These are phyloP conservation scores for Euphonia xanthogaster DNA, from an alignment of 2,797 vertebrate genomes.

Conservation along the genomic window DNA sequence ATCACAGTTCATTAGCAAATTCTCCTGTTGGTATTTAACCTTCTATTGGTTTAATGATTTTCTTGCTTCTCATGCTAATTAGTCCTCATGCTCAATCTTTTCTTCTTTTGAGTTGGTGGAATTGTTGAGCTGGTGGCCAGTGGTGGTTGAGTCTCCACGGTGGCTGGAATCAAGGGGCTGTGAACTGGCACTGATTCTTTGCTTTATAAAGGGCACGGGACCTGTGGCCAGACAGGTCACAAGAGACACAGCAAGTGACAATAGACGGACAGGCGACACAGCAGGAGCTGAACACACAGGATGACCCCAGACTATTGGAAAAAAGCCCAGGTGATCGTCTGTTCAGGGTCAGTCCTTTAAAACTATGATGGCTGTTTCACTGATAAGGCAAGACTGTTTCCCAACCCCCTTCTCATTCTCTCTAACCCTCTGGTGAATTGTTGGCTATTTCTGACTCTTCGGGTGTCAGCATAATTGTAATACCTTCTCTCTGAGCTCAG, in stretches of 20 bases:
- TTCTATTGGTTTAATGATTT: not conserved
- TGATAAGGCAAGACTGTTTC: not conserved
- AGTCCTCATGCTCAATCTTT: not conserved
- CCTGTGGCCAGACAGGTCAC: not conserved
- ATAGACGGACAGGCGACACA: not conserved
- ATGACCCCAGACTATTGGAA: not conserved
- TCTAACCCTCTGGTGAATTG: not conserved
- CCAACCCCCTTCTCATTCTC: not conserved
- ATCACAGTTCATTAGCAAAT: fast-evolving
- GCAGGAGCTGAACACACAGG: not conserved
- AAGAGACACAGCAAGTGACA: not conserved
- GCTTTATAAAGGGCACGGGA: not conserved
- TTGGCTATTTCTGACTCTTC: not conserved
- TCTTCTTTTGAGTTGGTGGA: not conserved
- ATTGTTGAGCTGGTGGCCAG: not conserved
- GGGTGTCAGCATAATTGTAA: not conserved
- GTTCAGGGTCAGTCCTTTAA: not conserved
- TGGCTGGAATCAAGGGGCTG: not conserved
- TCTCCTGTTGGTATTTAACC: not conserved
- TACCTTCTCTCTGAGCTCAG: not conserved
- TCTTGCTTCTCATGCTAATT: not conserved
- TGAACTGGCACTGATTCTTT: not conserved
- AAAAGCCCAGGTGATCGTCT: not conserved
- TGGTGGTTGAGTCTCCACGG: not conserved
- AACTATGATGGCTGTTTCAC: not conserved